Conservation (phyloP, 2,888 invertebrate species). For the Drosophila fungiperda region DNA sequence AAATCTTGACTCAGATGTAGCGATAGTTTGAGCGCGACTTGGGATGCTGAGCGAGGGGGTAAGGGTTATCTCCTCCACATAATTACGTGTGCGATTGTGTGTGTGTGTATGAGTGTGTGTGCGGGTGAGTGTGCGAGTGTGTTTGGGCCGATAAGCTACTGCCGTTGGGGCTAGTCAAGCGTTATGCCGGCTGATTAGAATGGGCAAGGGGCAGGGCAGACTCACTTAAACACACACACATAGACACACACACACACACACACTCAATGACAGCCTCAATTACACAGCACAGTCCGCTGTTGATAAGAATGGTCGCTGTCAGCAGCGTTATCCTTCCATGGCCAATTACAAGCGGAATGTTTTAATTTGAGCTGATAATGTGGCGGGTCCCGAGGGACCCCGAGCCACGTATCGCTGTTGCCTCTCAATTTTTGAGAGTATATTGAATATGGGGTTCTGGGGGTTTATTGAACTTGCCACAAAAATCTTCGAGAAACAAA, state of each 20-base stretch:
- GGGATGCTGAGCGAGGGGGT: constrained; percentile 19
- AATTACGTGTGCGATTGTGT: constrained; percentile 56
- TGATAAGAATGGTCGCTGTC: constrained; percentile 68
- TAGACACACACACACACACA: constrained; percentile 5
- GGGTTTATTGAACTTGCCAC: constrained; percentile 71
- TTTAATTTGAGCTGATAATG: constrained; percentile 76
- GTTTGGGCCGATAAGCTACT: constrained; percentile 59
- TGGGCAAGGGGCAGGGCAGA: constrained; percentile 16
- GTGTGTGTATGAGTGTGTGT: constrained; percentile 32
- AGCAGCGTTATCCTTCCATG: constrained; percentile 71
- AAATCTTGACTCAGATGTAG: constrained; percentile 56
- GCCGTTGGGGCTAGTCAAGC: constrained; percentile 72
- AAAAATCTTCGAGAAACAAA: constrained; percentile 40
- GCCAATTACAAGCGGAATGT: constrained; percentile 78
- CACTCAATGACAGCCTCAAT: constrained; percentile 68
- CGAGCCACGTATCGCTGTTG: constrained; percentile 38
- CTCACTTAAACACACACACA: neutral
- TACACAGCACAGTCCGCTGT: constrained; percentile 41
- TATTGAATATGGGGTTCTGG: constrained; percentile 37
- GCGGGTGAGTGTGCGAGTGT: constrained; percentile 24
- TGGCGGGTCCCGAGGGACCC: constrained; percentile 41
- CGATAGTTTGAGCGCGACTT: constrained; percentile 42
- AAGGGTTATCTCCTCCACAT: constrained; percentile 65
- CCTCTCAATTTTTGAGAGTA: constrained; percentile 47
- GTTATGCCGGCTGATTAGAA: constrained; percentile 79